phyloP scores from a whole-genome alignment of 2,113 vertebrate species.

The Rhagologus leucostigma region DNA sequence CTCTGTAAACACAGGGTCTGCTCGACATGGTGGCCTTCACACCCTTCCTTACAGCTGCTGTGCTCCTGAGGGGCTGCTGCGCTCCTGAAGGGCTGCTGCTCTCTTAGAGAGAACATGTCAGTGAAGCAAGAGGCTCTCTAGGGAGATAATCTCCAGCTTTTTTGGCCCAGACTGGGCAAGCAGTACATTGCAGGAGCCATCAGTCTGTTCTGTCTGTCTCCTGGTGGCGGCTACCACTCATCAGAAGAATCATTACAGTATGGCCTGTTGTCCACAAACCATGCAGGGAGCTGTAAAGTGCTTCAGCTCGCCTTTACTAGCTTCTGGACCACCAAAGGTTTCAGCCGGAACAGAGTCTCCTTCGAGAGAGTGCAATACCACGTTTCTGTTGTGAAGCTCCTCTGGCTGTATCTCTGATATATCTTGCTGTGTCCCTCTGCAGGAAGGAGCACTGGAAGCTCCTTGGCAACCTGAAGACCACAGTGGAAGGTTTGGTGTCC shows the following conservation, averaged over 20 bases:
- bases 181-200: background rate
- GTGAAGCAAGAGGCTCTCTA: background rate
- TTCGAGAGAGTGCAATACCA: background rate
- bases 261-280: background rate
- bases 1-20: background rate
- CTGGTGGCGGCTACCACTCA: background rate
- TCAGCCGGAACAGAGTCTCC: background rate
- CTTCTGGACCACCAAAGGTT: background rate
- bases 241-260: background rate
- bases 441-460: conserved; percentile 95
- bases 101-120: background rate
- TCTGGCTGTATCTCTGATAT: background rate
- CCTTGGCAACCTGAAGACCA: conserved; percentile 92
- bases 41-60: background rate
- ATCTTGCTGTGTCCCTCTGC: conserved; percentile 10
- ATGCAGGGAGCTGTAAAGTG: background rate
- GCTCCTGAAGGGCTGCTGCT: background rate
- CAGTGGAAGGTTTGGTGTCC: conserved; percentile 94
- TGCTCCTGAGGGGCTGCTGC: background rate
- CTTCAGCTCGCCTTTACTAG: background rate
- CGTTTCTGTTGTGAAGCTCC: background rate
- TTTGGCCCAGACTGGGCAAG: background rate
- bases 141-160: background rate
- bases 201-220: background rate
- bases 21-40: background rate